These are phyloP conservation scores for Sarotherodon lohbergeri DNA, from an alignment of 2,113 vertebrate species.

Conservation along the genomic window DNA sequence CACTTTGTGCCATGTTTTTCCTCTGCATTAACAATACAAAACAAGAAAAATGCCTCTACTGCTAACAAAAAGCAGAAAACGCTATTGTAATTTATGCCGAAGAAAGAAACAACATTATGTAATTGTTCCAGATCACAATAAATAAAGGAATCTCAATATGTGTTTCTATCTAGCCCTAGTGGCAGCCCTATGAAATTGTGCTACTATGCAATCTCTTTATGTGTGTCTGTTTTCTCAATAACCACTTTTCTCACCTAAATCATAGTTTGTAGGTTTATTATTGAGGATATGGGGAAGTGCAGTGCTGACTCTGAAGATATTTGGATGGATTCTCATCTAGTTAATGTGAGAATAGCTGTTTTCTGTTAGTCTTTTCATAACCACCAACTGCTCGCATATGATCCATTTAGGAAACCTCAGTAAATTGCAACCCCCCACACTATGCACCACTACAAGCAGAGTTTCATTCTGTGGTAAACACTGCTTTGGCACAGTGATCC, in stretches of 20 bases:
- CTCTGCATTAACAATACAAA: background rate
- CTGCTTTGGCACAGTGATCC: background rate
- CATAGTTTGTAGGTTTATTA: background rate
- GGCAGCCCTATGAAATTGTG: background rate
- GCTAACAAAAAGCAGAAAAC: background rate
- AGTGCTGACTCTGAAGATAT: background rate
- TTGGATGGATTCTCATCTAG: background rate
- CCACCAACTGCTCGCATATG: background rate
- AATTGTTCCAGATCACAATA: background rate
- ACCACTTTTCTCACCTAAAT: background rate
- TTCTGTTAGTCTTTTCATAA: background rate
- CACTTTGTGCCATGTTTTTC: background rate
- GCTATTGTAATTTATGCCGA: background rate
- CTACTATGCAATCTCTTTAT: background rate
- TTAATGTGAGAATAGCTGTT: background rate
- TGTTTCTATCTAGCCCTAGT: background rate
- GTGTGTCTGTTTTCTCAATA: background rate
- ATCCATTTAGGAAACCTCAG: background rate
- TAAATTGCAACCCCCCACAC: background rate
- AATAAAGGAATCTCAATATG: background rate
- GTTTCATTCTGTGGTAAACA: background rate
- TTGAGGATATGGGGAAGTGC: background rate
- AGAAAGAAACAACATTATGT: background rate
- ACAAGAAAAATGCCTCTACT: background rate
- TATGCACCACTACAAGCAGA: background rate